Base-by-base conservation (phyloP, 2,888 invertebrate genomes). In the Agonopterix alstromeriana region DNA sequence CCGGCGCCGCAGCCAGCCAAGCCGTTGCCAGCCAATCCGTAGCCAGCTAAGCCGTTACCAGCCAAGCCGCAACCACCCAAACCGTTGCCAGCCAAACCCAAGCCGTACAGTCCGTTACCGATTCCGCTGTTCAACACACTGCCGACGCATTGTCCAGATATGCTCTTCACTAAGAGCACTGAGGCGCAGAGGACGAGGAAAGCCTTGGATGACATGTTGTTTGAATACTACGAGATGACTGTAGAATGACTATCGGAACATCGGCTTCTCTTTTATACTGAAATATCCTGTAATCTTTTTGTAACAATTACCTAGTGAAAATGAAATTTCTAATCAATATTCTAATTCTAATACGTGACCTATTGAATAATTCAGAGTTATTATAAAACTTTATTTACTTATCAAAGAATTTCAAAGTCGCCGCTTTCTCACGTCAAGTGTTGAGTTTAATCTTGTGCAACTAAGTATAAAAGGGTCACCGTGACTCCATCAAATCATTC, bases 131-230 rank as follows among this genome's bases (percentile, higher is more conserved):
- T 45, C 14, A 7, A 5, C 7, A 17, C 10, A 17, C 14, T 38
- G 2, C 40, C 14, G 7, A 38, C 3, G 35, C 45, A 45, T 14
- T 48, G 48, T 35, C 11, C 48, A 35, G 45, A 48, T 35, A 48
- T 48, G 44, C 35, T 36, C 42, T 35, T 36, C 5, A 58, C 55
- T 12, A 65, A 36, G 10, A 65, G 57, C 36, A 61, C 63, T 43
- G 59, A 61, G 48, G 62, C 60, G 57, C 61, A 65, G 42, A 64
- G 47, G 11, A 61, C 43, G 36, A 63, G 48, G 14, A 61, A 42
- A 42, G 53, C 55, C 48, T 65, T 65, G 49, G 51, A 50, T 41
- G 58, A 54, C 62, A 65, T 27, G 45, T 52, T 45, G 42, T 7
- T 48, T 42, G 35, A 12, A 35, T 42, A 35, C 12, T 10, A 9